phyloP scores from a whole-genome alignment of 1,140 invertebrate species.

The Caerostris darwini region DNA sequence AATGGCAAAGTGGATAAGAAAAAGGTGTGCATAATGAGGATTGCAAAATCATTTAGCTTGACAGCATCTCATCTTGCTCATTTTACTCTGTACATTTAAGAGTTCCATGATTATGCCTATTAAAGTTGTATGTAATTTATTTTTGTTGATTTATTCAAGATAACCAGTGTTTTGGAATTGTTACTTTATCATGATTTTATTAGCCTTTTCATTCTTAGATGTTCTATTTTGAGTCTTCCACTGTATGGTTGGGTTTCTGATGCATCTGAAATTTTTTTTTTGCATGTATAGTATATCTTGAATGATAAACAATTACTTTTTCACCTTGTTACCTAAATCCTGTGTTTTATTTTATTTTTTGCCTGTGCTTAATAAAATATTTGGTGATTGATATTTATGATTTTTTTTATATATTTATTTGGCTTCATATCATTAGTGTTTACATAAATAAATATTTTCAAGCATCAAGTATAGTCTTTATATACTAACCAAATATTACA shows the following conservation, averaged over 20 bases:
- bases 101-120: constrained; percentile 15
- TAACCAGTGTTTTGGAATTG: constrained; percentile 22
- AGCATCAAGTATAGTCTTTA: neutral
- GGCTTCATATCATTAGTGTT: neutral
- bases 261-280: neutral
- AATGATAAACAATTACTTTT: constrained; percentile 25
- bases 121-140: constrained; percentile 65
- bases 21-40: constrained; percentile 55
- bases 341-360: constrained; percentile 14
- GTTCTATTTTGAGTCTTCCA: constrained; percentile 69
- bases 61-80: constrained; percentile 58
- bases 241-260: constrained; percentile 36
- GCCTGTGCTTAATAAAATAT: constrained; percentile 63
- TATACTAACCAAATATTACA: neutral
- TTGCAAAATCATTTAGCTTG: constrained; percentile 56
- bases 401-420: constrained; percentile 8
- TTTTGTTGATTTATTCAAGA: constrained; percentile 56
- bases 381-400: constrained; percentile 56
- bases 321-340: constrained; percentile 17
- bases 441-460: neutral
- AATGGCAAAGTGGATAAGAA: constrained; percentile 27
- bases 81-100: constrained; percentile 56
- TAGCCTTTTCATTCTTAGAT: constrained; percentile 58
- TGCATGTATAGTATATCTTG: neutral
- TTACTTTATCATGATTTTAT: constrained; percentile 47